phyloP scores from a whole-genome alignment of 2,888 invertebrate species.

The Empis livida region DNA sequence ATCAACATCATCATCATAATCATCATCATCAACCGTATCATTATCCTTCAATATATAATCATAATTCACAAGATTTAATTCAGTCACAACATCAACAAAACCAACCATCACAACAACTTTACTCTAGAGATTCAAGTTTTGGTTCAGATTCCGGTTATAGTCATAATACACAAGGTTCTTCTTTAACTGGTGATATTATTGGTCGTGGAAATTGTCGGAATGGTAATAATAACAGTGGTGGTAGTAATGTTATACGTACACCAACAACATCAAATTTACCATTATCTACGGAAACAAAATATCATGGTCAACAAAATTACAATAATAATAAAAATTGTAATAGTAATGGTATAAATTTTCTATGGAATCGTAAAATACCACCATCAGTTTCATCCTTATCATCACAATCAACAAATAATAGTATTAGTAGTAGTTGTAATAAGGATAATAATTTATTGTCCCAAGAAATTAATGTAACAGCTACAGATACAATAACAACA shows the following conservation, averaged over 20 bases:
- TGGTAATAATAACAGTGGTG: too few relatives aligned
- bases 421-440: too few relatives aligned
- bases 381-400: too few relatives aligned
- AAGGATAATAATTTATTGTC: too few relatives aligned
- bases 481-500: too few relatives aligned
- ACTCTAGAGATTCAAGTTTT: slow-evolving; percentile 62
- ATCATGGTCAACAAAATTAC: too few relatives aligned
- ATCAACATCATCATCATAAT: slow-evolving; percentile 10
- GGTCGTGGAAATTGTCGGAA: not conserved
- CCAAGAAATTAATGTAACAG: too few relatives aligned
- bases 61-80: slow-evolving; percentile 3
- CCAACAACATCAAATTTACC: not conserved
- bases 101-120: slow-evolving; percentile 41
- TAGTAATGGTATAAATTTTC: too few relatives aligned
- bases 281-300: not conserved
- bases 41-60: not conserved
- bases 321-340: too few relatives aligned
- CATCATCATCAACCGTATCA: slow-evolving; percentile 6
- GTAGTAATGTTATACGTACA: not conserved
- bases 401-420: too few relatives aligned
- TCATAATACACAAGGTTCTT: slow-evolving; percentile 41
- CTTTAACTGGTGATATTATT: slow-evolving; percentile 6
- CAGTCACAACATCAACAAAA: slow-evolving; percentile 5
- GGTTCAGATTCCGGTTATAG: slow-evolving; percentile 80
- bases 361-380: too few relatives aligned